Evolutionary conservation across 2,888 invertebrate genomes (phyloP).

Genomic region (Pyrochroa serraticornis): DNA sequence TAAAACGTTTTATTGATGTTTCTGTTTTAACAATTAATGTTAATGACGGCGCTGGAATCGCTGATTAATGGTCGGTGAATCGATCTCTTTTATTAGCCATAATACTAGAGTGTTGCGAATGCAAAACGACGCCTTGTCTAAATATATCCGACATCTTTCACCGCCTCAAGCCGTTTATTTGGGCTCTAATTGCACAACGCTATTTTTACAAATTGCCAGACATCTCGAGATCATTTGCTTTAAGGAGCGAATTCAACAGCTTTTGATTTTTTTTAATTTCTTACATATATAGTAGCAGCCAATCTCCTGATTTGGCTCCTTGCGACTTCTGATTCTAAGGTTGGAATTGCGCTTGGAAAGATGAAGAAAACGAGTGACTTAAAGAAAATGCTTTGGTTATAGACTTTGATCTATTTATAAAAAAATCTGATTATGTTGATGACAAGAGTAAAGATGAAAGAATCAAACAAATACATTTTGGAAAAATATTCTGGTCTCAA

Average conservation of each 20-base stretch:
- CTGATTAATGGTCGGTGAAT: background rate
- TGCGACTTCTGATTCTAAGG: too few species aligned
- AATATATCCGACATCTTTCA: constrained; percentile 18
- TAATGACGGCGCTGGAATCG: background rate
- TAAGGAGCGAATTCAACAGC: constrained; percentile 10
- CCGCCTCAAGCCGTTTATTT: constrained; percentile 17
- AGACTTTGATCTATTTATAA: too few species aligned
- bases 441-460: too few species aligned
- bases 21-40: background rate
- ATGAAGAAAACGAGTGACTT: too few species aligned
- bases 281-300: background rate
- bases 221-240: constrained; percentile 1
- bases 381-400: too few species aligned
- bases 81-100: constrained; percentile 3
- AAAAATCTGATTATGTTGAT: too few species aligned
- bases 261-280: background rate
- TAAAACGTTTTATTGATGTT: background rate
- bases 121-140: constrained; percentile 5
- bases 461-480: too few species aligned
- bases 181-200: constrained; percentile 10
- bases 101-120: constrained; percentile 4
- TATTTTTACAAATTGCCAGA: constrained; percentile 16
- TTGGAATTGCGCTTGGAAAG: too few species aligned
- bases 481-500: too few species aligned
- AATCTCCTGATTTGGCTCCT: too few species aligned